Conservation (phyloP, 1,140 invertebrate genomes). For the Marisa cornuarietis region DNA sequence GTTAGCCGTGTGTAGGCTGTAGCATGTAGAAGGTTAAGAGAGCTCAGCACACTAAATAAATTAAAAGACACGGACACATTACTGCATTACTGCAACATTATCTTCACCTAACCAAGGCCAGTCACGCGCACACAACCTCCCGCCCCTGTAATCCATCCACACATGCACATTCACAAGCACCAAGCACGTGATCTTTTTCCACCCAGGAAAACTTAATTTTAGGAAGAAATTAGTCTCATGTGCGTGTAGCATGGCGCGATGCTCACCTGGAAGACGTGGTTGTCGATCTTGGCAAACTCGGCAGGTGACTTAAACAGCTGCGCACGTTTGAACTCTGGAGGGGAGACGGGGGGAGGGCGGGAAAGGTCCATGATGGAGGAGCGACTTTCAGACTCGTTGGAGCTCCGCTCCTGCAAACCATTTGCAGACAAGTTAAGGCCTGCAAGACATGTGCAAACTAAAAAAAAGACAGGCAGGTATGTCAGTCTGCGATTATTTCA, state of each 20-base stretch:
- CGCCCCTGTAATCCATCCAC: neutral
- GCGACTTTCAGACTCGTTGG: slow-evolving; percentile 41
- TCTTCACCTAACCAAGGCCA: neutral
- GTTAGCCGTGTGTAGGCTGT: no score
- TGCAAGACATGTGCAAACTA: neutral
- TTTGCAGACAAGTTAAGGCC: neutral
- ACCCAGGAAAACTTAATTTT: no score
- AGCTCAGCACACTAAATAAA: no score
- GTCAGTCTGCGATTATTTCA: no score
- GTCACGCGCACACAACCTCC: neutral
- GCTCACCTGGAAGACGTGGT: slow-evolving; percentile 55
- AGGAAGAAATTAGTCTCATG: no score
- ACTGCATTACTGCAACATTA: no score
- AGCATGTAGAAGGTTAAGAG: no score
- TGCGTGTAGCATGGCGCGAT: no score
- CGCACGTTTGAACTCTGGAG: slow-evolving; percentile 55
- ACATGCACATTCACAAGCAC: neutral
- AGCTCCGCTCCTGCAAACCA: slow-evolving; percentile 29
- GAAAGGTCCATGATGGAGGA: slow-evolving; percentile 41
- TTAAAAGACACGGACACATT: no score
- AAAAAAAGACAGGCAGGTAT: no score
- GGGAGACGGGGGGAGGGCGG: slow-evolving; percentile 44
- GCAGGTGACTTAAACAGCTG: slow-evolving; percentile 54
- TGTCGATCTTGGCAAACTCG: slow-evolving; percentile 54
- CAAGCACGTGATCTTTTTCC: no score